Percentiles rank a stretch among this genome's conserved stretches.
These are phyloP conservation scores for Neostethus bicornis DNA, from an alignment of 2,797 vertebrate genomes.

Conservation along the genomic window DNA sequence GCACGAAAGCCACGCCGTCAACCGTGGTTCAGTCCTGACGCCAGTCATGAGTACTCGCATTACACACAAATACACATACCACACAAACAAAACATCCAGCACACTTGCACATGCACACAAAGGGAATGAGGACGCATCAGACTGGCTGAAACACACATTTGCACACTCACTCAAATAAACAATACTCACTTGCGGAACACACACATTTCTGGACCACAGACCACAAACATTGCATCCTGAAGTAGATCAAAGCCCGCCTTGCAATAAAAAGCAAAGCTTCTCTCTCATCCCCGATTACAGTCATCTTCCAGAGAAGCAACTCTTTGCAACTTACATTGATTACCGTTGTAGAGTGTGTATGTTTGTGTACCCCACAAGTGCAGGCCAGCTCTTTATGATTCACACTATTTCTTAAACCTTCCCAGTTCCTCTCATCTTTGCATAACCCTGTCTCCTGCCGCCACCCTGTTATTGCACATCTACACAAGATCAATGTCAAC, in stretches of 20 bases:
- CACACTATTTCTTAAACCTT: slow-evolving; percentile 47
- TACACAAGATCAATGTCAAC: slow-evolving; percentile 65
- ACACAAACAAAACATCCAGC: slow-evolving; percentile 61
- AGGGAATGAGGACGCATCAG: slow-evolving; percentile 44
- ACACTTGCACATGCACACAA: slow-evolving; percentile 31
- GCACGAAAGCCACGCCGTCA: slow-evolving; percentile 75
- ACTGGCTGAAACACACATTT: slow-evolving; percentile 53
- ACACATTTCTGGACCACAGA: slow-evolving; percentile 65
- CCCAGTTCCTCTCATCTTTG: slow-evolving; percentile 41
- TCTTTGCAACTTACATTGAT: slow-evolving; percentile 55
- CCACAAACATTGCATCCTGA: slow-evolving; percentile 77
- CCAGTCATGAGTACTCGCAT: slow-evolving; percentile 71
- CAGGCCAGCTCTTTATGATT: slow-evolving; percentile 51
- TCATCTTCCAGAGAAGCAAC: slow-evolving; percentile 52
- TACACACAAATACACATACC: slow-evolving; percentile 43
- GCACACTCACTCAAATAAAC: slow-evolving; percentile 71
- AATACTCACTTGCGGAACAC: slow-evolving; percentile 72
- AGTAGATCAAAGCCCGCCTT: slow-evolving; percentile 74
- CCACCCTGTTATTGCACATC: slow-evolving; percentile 66
- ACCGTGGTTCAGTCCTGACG: slow-evolving; percentile 72
- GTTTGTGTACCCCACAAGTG: slow-evolving; percentile 5
- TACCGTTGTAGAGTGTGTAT: slow-evolving; percentile 30
- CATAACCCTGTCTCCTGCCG: slow-evolving; percentile 29
- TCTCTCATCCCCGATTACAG: slow-evolving; percentile 68
- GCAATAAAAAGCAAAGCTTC: slow-evolving; percentile 68